Evolutionary conservation across 1,140 invertebrate genomes (phyloP), one percentile per base, ranked within the genome.

Genomic region (Drosophila lacteicornis): DNA sequence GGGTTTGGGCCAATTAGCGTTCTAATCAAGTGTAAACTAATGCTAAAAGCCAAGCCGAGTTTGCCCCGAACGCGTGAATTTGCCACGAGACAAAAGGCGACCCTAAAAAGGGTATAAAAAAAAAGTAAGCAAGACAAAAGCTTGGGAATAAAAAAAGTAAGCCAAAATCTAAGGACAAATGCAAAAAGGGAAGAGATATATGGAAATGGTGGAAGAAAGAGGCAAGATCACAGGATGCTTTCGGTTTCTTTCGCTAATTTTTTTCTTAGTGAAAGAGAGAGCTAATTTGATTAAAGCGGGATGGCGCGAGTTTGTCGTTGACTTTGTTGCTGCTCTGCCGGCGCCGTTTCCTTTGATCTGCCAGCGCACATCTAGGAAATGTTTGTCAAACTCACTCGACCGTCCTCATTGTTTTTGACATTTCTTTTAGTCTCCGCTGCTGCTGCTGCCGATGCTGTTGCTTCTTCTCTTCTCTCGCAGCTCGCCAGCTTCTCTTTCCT

Each of bases 331-430:
- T 65, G 75, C 51, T 55, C 27, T 53, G 61, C 42, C 60, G 70
- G 58, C 67, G 75, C 57, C 58, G 80, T 56, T 75, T 65, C 55
- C 90, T 91, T 91, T 91, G 90, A 91, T 91, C 88, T 91, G 88
- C 88, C 88, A 91, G 84, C 88, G 83, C 79, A 75, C 84, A 91
- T 91, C 88, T 91, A 91, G 88, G 88, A 91, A 91, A 91, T 88
- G 88, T 91, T 91, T 91, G 88, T 91, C 90, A 91, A 91, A 90
- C 83, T 82, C 90, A 90, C 78, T 91, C 75, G 85, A 91, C 90
- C 90, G 91, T 91, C 80, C 77, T 91, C 90, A 91, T 90, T 81
- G 80, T 84, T 91, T 91, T 90, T 91, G 90, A 91, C 90, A 91
- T 88, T 88, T 90, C 85, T 90, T 85, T 90, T 90, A 88, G 80